Evolutionary conservation across 2,888 invertebrate species (phyloP), one percentile per base, ranked within the genome.

Genomic region (Tenodera sinensis): DNA sequence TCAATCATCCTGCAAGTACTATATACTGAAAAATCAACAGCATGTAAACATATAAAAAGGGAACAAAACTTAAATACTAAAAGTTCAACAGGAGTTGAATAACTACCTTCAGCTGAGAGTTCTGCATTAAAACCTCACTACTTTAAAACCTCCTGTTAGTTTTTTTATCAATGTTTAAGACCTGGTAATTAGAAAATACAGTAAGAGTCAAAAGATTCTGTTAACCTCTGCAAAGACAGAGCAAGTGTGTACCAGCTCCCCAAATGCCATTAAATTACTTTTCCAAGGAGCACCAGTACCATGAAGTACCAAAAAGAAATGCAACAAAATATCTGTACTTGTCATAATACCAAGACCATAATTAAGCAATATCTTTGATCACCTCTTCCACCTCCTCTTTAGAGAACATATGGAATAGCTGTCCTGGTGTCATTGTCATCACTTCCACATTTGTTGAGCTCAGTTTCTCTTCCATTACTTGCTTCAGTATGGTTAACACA

Each of bases 381-480:
- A 98, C 97, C 95, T 97, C 96, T 92, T 98, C 98, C 0, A 99
- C 96, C 93, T 99, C 98, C 90, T 97, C 97, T 93, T 98, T 97
- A 3, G 96, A 94, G 92, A 97, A 97, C 97, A 99, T 98, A 92
- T 98, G 97, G 94, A 98, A 99, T 92, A 97, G 94, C 81, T 95
- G 94, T 30, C 95, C 95, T 0, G 97, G 97, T 0, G 98, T 98
- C 95, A 99, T 98, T 81, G 98, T 98, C 93, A 98, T 98, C 91
- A 99, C 98, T 94, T 99, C 99, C 88, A 99, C 99, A 93, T 99
- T 99, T 89, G 97, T 98, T 90, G 98, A 97, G 90, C 97, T 99
- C 3, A 99, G 94, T 93, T 99, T 99, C 93, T 99, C 99, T 93
- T 99, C 99, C 99, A 99, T 99, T 0, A 99, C 99, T 94, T 99